A percentile compares a stretch with the other conserved stretches of the same genome.
These are phyloP conservation scores for Parotocinclus haroldoi DNA, from an alignment of 2,797 vertebrate genomes.

Conservation along the genomic window DNA sequence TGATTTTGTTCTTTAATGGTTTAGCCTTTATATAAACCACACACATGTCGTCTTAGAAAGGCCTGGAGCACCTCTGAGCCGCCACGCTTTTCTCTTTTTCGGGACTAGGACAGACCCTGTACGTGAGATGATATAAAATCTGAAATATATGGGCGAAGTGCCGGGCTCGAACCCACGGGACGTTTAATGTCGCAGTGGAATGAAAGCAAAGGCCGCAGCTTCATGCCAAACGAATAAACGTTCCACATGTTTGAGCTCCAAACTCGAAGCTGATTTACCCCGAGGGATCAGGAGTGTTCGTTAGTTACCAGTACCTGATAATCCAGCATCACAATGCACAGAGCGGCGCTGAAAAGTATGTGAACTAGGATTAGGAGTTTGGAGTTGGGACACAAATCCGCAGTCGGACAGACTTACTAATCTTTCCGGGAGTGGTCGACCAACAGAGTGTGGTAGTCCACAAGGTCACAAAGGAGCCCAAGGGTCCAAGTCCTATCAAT, in stretches of 20 bases:
- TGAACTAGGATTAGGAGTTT: too few species aligned
- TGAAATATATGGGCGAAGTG: slow-evolving; percentile 8
- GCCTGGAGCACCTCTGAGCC: too few species aligned
- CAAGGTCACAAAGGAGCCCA: neutral
- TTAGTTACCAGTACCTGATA: slow-evolving; percentile 13
- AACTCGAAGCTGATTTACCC: neutral
- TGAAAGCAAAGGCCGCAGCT: slow-evolving; percentile 10
- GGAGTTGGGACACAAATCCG: neutral
- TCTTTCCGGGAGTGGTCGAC: neutral
- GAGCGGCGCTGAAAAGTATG: too few species aligned
- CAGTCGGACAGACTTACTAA: too few species aligned
- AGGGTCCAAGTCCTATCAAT: too few species aligned
- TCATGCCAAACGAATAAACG: slow-evolving; percentile 29
- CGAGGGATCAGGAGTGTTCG: neutral
- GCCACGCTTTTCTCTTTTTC: slow-evolving; percentile 1
- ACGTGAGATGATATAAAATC: slow-evolving; percentile 24
- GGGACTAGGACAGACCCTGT: slow-evolving; percentile 24
- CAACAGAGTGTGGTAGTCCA: neutral
- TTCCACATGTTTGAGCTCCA: slow-evolving; percentile 10
- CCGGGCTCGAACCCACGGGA: slow-evolving; percentile 21
- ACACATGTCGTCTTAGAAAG: too few species aligned
- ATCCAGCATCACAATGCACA: neutral
- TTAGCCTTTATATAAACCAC: too few species aligned
- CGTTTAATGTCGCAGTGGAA: slow-evolving; percentile 22
- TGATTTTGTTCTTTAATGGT: too few species aligned